Conservation (phyloP, 2,797 vertebrate species). For the Selene dorsalis region DNA sequence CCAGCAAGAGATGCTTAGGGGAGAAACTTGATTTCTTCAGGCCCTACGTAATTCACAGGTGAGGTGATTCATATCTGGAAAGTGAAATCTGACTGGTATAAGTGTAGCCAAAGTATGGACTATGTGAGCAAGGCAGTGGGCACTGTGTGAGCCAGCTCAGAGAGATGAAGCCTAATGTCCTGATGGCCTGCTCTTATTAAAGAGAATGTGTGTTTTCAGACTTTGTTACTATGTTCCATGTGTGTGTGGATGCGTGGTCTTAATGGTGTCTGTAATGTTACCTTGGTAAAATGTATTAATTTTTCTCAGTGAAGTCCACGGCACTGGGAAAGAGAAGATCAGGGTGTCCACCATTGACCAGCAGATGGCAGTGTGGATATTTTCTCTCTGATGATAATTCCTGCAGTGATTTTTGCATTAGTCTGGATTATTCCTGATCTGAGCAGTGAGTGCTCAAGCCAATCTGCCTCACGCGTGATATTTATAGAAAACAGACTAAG, state of each 20-base stretch:
- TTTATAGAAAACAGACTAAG: no score
- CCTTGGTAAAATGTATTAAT: background rate
- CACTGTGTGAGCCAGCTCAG: background rate
- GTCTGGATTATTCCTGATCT: no score
- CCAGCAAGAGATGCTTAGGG: constrained; percentile 55
- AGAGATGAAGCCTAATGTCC: background rate
- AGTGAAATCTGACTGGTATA: background rate
- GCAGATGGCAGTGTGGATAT: background rate
- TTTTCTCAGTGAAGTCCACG: background rate
- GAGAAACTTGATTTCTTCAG: constrained; percentile 59
- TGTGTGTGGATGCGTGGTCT: background rate
- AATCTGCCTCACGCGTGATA: no score
- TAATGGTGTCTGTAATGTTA: background rate
- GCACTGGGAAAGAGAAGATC: no score
- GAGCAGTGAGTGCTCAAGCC: no score
- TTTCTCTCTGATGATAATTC: background rate
- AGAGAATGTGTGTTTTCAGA: background rate
- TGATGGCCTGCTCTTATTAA: background rate
- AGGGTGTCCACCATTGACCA: background rate
- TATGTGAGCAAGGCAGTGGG: background rate
- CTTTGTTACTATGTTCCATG: background rate
- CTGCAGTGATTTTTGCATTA: background rate
- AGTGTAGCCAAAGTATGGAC: no score
- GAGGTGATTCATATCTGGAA: constrained; percentile 33
- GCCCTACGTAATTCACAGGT: constrained; percentile 51